A percentile compares a stretch with the other conserved stretches of the same genome.
phyloP scores from a whole-genome alignment of 2,113 vertebrate genomes.

The Synchiropus splendidus region DNA sequence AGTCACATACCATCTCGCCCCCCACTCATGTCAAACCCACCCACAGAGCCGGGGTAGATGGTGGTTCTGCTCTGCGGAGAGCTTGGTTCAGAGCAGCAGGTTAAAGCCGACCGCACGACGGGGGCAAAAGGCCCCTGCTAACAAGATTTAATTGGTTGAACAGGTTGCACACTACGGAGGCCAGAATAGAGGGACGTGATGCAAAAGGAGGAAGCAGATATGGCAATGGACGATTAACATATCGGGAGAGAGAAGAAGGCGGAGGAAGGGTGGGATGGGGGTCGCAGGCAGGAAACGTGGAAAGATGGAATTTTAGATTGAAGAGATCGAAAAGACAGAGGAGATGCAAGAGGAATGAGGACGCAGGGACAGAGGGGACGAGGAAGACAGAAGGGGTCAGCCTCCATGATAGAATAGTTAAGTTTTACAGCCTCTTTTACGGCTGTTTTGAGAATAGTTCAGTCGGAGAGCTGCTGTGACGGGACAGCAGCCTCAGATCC shows the following conservation, averaged over 20 bases:
- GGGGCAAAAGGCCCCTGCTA: constrained; percentile 42
- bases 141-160: constrained; percentile 64
- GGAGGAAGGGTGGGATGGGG: constrained; percentile 11
- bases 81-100: constrained; percentile 49
- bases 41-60: constrained; percentile 42
- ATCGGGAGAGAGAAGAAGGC: constrained; percentile 12
- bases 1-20: constrained; percentile 19
- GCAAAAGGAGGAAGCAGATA: not conserved
- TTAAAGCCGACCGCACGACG: constrained; percentile 55
- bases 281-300: constrained; percentile 1
- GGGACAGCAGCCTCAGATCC: constrained; percentile 10
- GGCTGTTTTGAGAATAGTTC: constrained; percentile 33
- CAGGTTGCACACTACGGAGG: constrained; percentile 55
- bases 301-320: constrained; percentile 23
- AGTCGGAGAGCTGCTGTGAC: constrained; percentile 18
- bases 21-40: constrained; percentile 47
- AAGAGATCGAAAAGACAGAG: constrained; percentile 21
- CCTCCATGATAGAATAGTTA: constrained; percentile 44
- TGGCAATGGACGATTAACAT: constrained; percentile 31
- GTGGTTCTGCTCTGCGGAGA: constrained; percentile 35
- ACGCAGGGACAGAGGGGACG: constrained; percentile 13
- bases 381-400: constrained; percentile 15
- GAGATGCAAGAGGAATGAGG: constrained; percentile 6
- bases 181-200: constrained; percentile 1
- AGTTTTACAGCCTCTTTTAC: constrained; percentile 54